These are phyloP conservation scores for Drosophila anomelani DNA, from an alignment of 2,888 invertebrate genomes.

Conservation along the genomic window DNA sequence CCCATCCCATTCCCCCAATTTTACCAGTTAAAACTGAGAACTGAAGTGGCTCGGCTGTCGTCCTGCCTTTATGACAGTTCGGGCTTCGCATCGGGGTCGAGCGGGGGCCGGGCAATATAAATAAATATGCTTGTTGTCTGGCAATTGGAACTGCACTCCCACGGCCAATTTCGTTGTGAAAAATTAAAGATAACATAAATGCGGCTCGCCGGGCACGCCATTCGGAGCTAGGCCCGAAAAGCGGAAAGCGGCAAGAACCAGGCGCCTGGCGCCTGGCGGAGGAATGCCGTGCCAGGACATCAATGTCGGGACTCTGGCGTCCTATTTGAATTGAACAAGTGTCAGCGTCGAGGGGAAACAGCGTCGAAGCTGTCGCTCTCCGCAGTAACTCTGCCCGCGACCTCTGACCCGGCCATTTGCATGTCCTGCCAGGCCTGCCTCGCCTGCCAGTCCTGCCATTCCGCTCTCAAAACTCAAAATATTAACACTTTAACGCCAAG, in stretches of 20 bases:
- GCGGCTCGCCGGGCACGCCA: conserved; percentile 64
- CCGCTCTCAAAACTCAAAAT: conserved; percentile 80
- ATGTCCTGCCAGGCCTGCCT: conserved; percentile 42
- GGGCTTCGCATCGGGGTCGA: conserved; percentile 32
- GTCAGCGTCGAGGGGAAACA: conserved; percentile 76
- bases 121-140: conserved; percentile 70
- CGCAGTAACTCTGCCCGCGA: conserved; percentile 5
- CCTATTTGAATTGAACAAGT: conserved; percentile 79
- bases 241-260: conserved; percentile 2
- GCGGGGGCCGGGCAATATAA: conserved; percentile 53
- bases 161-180: conserved; percentile 78
- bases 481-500: conserved; percentile 78
- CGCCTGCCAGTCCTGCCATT: conserved; percentile 65
- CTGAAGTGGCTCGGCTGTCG: conserved; percentile 24
- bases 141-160: conserved; percentile 75
- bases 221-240: conserved; percentile 36
- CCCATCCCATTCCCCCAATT: conserved; percentile 8
- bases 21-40: not conserved
- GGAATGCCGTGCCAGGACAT: conserved; percentile 78
- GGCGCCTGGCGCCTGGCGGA: conserved; percentile 31
- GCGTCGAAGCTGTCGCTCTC: conserved; percentile 49
- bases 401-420: conserved; percentile 20
- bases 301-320: conserved; percentile 75
- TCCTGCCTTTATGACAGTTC: conserved; percentile 36
- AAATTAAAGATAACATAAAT: conserved; percentile 80